Percentiles rank a stretch among this genome's conserved stretches.
Conservation (phyloP, 2,113 vertebrate species). For the Forbesichthys agassizii region DNA sequence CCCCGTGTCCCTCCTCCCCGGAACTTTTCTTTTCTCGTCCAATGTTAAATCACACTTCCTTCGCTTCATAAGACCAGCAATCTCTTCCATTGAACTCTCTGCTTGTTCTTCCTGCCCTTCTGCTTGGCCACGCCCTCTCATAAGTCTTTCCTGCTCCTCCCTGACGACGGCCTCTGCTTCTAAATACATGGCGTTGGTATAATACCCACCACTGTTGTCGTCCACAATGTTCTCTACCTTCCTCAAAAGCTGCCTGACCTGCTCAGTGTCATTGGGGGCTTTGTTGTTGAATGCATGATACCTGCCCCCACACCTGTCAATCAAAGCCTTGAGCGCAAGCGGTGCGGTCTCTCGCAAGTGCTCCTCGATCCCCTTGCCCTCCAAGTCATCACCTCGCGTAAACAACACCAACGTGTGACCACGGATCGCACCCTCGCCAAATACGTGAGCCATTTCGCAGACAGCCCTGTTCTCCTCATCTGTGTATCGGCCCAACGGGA, state of each 20-base stretch:
- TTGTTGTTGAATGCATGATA: constrained; percentile 78
- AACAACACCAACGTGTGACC: constrained; percentile 75
- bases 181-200: constrained; percentile 66
- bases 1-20: constrained; percentile 23
- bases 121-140: constrained; percentile 44
- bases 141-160: constrained; percentile 67
- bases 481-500: constrained; percentile 76
- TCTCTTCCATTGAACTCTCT: constrained; percentile 1
- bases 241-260: constrained; percentile 66
- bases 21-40: not conserved
- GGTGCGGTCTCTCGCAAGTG: constrained; percentile 63
- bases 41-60: constrained; percentile 56
- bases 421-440: constrained; percentile 66
- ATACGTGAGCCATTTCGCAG: constrained; percentile 59
- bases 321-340: constrained; percentile 56
- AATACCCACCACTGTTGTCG: constrained; percentile 52
- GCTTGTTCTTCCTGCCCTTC: constrained; percentile 18
- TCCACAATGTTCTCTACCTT: constrained; percentile 72
- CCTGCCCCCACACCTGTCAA: constrained; percentile 70
- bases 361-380: constrained; percentile 53
- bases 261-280: constrained; percentile 47
- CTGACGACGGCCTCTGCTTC: constrained; percentile 68
- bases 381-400: constrained; percentile 73
- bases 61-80: constrained; percentile 38
- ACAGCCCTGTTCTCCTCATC: constrained; percentile 58